Conservation (phyloP, 2,888 invertebrate genomes). For the Agapostemon virescens region DNA sequence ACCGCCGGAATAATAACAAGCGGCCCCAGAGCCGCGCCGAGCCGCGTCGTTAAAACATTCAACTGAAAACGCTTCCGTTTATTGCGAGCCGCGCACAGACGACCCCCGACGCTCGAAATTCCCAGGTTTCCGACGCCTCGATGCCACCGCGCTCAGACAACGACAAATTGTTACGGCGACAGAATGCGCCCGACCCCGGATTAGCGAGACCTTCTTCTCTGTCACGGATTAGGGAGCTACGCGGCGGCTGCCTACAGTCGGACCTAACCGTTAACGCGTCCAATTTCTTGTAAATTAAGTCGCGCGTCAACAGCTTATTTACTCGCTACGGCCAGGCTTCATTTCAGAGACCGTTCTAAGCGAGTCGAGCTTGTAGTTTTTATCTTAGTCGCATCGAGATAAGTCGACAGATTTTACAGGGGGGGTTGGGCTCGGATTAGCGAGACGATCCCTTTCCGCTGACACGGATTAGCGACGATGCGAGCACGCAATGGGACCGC, state of each 20-base stretch:
- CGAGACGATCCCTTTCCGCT: no score
- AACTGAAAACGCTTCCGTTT: conserved; percentile 40
- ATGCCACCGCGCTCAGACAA: neutral
- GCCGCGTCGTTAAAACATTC: conserved; percentile 24
- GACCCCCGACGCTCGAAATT: conserved; percentile 4
- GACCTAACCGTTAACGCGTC: neutral
- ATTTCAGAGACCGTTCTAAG: neutral
- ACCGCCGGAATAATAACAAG: conserved; percentile 43
- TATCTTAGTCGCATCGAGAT: no score
- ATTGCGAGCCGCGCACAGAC: neutral
- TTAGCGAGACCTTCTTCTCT: neutral
- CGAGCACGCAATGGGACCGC: no score
- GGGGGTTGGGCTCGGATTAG: no score
- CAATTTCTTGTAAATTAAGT: neutral
- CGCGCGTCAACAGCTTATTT: neutral
- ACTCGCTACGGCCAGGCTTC: neutral
- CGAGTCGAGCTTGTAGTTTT: neutral
- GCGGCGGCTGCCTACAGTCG: neutral
- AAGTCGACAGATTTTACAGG: no score
- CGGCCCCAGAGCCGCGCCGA: neutral
- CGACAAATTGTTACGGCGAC: conserved; percentile 18
- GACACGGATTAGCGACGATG: no score
- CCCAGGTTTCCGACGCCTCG: conserved; percentile 17
- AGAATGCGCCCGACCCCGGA: neutral
- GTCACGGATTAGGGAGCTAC: no score